Evolutionary conservation across 2,113 vertebrate species (phyloP).

Genomic region (Rhynchopsitta pachyrhyncha): DNA sequence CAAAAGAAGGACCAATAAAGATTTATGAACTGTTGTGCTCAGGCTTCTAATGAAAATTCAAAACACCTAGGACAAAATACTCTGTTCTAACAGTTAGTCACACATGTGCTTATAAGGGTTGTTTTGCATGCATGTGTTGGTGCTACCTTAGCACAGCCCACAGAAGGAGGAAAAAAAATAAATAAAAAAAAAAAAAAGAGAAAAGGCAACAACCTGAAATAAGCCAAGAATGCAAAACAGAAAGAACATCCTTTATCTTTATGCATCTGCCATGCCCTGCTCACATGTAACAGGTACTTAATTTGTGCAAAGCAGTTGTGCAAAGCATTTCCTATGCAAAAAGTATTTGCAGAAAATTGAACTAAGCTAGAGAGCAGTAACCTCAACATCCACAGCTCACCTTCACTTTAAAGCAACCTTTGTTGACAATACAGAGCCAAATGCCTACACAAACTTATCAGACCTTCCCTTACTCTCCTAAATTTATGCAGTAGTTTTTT

Average conservation of each 20-base stretch:
- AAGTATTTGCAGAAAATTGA: neutral
- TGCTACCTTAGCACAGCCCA: neutral
- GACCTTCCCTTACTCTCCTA: neutral
- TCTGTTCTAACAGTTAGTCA: neutral
- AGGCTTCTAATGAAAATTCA: neutral
- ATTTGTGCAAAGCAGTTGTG: neutral
- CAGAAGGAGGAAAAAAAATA: neutral
- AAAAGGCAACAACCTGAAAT: neutral
- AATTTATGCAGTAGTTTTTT: neutral
- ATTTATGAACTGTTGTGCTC: neutral
- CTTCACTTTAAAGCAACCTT: neutral
- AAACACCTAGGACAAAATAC: neutral
- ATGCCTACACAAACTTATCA: neutral
- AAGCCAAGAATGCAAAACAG: neutral
- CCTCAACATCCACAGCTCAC: neutral
- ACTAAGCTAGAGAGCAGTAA: neutral
- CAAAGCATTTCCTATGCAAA: neutral
- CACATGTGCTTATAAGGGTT: neutral
- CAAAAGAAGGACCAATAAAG: slow-evolving; percentile 3
- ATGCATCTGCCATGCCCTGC: neutral
- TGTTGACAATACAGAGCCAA: neutral
- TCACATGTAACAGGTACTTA: neutral
- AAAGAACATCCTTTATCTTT: neutral
- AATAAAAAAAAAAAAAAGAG: neutral
- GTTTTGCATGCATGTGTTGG: neutral